Evolutionary conservation across 2,113 vertebrate genomes (phyloP).

Genomic region (Paradisaea rubra): DNA sequence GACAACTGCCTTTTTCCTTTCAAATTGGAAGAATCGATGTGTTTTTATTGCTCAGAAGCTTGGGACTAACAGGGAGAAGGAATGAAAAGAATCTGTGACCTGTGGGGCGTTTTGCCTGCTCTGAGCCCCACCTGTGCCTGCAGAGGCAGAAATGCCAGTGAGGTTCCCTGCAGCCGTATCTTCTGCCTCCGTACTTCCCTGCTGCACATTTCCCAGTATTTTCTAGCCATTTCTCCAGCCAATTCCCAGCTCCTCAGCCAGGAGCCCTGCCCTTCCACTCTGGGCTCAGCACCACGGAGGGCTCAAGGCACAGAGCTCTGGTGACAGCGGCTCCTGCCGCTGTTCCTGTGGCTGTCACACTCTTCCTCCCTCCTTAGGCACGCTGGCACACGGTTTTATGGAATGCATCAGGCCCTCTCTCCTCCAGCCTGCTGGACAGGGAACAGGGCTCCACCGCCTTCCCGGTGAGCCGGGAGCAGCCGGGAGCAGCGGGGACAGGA

Average conservation of each 20-base stretch:
- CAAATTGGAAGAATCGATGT: fast-evolving
- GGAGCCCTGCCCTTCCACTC: neutral
- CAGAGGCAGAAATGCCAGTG: neutral
- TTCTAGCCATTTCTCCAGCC: neutral
- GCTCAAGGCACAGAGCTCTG: neutral
- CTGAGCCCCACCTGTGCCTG: neutral
- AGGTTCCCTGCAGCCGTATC: neutral
- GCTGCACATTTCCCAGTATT: neutral
- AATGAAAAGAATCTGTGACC: neutral
- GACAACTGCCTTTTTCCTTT: neutral
- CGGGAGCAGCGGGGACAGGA: fast-evolving
- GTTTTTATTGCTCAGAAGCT: neutral
- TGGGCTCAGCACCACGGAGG: neutral
- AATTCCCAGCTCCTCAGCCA: neutral
- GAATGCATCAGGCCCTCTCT: neutral
- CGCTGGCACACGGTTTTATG: neutral
- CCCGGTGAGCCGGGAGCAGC: neutral
- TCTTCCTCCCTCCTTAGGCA: neutral
- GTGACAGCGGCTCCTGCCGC: neutral
- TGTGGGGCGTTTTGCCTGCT: neutral
- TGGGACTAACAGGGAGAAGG: neutral
- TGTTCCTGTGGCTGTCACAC: neutral
- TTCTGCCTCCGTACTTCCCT: neutral
- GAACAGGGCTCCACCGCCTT: fast-evolving
- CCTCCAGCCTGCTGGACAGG: neutral